These are phyloP conservation scores for Nudaria mundana DNA, from an alignment of 2,888 invertebrate species.

Conservation along the genomic window DNA sequence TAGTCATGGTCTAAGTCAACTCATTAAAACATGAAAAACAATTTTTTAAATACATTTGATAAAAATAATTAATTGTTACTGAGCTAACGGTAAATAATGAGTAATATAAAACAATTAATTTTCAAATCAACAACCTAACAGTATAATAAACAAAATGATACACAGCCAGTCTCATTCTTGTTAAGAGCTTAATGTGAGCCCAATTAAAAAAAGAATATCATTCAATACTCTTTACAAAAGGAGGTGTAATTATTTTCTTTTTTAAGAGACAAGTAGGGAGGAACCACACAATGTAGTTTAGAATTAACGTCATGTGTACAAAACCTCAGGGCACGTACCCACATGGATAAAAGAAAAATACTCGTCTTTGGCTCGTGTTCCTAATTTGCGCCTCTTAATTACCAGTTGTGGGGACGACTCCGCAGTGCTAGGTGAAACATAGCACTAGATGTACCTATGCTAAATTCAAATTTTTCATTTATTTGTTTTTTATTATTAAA, in stretches of 20 bases:
- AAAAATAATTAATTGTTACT: not conserved
- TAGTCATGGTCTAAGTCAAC: no score
- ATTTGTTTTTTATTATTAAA: constrained; percentile 3
- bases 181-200: constrained; percentile 20
- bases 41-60: not conserved
- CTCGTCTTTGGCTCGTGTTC: constrained; percentile 47
- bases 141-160: constrained; percentile 12
- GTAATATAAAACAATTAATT: not conserved
- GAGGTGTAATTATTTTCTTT: constrained; percentile 10
- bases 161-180: constrained; percentile 22
- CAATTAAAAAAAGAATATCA: constrained; percentile 21
- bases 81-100: not conserved
- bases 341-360: constrained; percentile 58
- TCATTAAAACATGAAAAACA: no score
- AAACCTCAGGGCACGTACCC: constrained; percentile 35
- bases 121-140: constrained; percentile 10
- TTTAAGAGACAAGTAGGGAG: constrained; percentile 9
- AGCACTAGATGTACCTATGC: constrained; percentile 38
- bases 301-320: constrained; percentile 13
- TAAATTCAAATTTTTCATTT: constrained; percentile 32
- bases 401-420: constrained; percentile 44
- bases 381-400: constrained; percentile 68
- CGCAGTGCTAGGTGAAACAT: constrained; percentile 22
- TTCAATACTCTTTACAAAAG: constrained; percentile 17
- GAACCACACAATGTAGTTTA: constrained; percentile 14